Base-by-base conservation (phyloP, 2,888 invertebrate species). In the Drosophila leonis region DNA sequence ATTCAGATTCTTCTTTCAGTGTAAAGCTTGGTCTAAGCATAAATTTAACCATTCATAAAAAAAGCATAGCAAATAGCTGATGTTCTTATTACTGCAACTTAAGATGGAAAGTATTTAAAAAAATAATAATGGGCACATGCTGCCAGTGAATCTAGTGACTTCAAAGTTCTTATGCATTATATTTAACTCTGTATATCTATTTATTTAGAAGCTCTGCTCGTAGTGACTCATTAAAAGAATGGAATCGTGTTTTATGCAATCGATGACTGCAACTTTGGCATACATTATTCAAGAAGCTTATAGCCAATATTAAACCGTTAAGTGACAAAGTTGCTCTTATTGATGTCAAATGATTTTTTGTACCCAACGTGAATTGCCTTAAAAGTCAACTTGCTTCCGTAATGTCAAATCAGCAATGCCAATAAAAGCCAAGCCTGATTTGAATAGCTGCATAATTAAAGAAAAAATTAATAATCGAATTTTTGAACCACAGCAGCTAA, bases 321-420 rank as follows among this genome's bases (percentile, higher is more conserved):
- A 57, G 13, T 20, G 42, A 3, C 2, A 65, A 61, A 27, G 64
- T 29, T 12, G 59, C 42, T 64, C 59, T 62, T 62, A 71, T 59
- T 65, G 12, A 70, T 68, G 29, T 29, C 41, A 51, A 63, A 49
- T 59, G 27, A 15, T 65, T 46, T 64, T 59, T 65, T 59, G 44
- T 63, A 37, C 52, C 68, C 68, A 44, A 44, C 33, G 51, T 27
- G 42, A 59, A 64, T 66, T 70, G 55, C 90, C 90, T 70, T 84
- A 80, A 73, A 88, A 71, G 85, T 46, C 72, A 85, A 78, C 74
- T 59, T 75, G 85, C 90, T 86, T 86, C 85, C 85, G 90, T 85
- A 78, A 78, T 72, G 69, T 65, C 68, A 75, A 82, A 70, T 66
- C 71, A 71, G 76, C 60, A 55, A 54, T 24, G 52, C 29, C 54